Evolutionary conservation across 2,797 vertebrate genomes (phyloP).

Genomic region (Garrulus glandarius): DNA sequence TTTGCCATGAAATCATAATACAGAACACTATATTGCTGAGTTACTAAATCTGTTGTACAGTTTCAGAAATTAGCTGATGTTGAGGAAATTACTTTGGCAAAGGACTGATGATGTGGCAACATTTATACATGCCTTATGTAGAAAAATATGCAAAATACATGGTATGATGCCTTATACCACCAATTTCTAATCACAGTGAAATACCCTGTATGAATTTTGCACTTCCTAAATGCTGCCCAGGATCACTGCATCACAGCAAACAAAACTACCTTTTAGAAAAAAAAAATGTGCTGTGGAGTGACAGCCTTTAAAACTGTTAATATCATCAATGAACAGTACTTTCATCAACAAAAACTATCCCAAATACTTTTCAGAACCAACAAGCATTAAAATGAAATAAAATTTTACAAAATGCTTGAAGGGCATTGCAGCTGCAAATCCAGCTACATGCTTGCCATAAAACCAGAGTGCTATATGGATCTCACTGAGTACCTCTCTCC

Average conservation of each 20-base stretch:
- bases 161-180: neutral
- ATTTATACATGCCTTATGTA: neutral
- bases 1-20: neutral
- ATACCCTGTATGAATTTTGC: neutral
- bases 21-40: neutral
- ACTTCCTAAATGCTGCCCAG: neutral
- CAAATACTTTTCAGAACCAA: neutral
- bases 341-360: neutral
- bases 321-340: neutral
- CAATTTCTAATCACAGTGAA: neutral
- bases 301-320: neutral
- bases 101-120: neutral
- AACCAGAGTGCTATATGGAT: neutral
- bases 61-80: slow-evolving; percentile 10
- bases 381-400: neutral
- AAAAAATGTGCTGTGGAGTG: neutral
- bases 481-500: neutral
- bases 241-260: neutral
- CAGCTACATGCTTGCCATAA: neutral
- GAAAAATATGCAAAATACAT: neutral
- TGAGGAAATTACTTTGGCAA: neutral
- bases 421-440: neutral
- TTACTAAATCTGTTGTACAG: neutral
- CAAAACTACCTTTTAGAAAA: neutral
- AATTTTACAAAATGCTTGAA: neutral